Percentiles rank a stretch among this genome's conserved stretches.
These are phyloP conservation scores for Rhinophrynus dorsalis DNA, from an alignment of 2,797 vertebrate genomes.

Conservation along the genomic window DNA sequence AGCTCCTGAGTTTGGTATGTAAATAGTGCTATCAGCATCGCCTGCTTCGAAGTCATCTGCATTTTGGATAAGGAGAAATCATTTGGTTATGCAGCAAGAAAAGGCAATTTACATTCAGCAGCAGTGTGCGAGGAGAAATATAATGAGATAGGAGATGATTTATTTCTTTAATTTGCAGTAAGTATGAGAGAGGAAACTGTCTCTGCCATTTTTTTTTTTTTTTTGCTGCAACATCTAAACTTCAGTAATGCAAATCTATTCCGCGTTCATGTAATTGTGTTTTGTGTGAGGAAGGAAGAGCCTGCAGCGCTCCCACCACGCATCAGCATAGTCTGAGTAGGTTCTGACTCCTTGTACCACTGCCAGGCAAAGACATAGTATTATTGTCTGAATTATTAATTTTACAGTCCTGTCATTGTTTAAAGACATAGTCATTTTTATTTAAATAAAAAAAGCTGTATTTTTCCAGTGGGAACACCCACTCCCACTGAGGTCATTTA, in stretches of 20 bases:
- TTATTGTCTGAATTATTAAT: too few relatives aligned
- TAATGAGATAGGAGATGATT: constrained; percentile 48
- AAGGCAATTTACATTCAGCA: constrained; percentile 47
- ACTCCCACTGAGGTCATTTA: too few relatives aligned
- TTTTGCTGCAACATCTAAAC: constrained; percentile 35
- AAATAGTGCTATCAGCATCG: neutral
- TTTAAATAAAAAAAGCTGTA: too few relatives aligned
- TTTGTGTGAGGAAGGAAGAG: constrained; percentile 3
- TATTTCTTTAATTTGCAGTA: constrained; percentile 50
- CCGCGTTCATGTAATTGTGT: constrained; percentile 10
- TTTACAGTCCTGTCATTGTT: too few relatives aligned
- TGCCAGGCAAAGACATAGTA: too few relatives aligned
- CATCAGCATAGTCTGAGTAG: neutral
- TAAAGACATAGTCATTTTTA: too few relatives aligned
- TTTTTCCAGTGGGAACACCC: too few relatives aligned
- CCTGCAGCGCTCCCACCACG: neutral
- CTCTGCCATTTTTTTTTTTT: constrained; percentile 20
- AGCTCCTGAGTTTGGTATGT: too few relatives aligned
- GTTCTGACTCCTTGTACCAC: too few relatives aligned
- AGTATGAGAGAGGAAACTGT: constrained; percentile 38
- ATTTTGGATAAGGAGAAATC: constrained; percentile 23
- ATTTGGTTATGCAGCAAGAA: constrained; percentile 25
- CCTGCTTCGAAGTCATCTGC: constrained; percentile 14
- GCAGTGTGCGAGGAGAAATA: constrained; percentile 44
- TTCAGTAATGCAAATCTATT: constrained; percentile 39